Conservation (phyloP, 2,113 vertebrate species). For the Triplophysa siluroides region DNA sequence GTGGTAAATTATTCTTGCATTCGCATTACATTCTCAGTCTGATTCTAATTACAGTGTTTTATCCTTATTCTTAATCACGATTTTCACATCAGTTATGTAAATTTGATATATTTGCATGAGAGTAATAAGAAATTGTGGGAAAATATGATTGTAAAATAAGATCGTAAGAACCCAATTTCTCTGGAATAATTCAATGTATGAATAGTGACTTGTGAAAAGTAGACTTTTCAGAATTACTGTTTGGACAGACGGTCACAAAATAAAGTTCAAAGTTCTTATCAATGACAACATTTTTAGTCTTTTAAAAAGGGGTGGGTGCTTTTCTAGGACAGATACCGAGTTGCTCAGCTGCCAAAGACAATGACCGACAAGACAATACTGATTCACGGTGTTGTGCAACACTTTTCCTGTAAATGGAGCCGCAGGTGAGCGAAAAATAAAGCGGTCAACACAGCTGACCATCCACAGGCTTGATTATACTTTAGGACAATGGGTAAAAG, state of each 20-base stretch:
- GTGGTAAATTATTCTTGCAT: too few relatives aligned
- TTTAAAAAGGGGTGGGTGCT: constrained; percentile 8
- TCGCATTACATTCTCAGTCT: too few relatives aligned
- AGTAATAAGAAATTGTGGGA: too few relatives aligned
- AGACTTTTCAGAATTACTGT: not conserved
- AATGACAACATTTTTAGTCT: not conserved
- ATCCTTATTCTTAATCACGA: too few relatives aligned
- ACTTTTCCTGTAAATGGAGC: constrained; percentile 17
- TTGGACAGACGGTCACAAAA: not conserved
- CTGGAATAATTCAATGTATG: too few relatives aligned
- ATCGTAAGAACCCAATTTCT: too few relatives aligned
- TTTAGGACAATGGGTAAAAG: constrained; percentile 4
- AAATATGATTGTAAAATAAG: too few relatives aligned
- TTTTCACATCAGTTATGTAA: too few relatives aligned
- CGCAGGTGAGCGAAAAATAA: not conserved
- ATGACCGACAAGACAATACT: not conserved
- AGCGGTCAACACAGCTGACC: not conserved
- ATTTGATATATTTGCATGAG: too few relatives aligned
- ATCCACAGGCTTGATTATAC: not conserved
- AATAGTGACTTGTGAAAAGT: not conserved
- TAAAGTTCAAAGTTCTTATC: not conserved
- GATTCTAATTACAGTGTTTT: too few relatives aligned
- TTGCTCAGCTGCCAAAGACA: constrained; percentile 29
- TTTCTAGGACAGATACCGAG: constrained; percentile 11
- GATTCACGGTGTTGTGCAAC: constrained; percentile 10